A percentile compares a stretch with the other conserved stretches of the same genome.
phyloP scores from a whole-genome alignment of 2,113 vertebrate species.

The Clinocottus analis region DNA sequence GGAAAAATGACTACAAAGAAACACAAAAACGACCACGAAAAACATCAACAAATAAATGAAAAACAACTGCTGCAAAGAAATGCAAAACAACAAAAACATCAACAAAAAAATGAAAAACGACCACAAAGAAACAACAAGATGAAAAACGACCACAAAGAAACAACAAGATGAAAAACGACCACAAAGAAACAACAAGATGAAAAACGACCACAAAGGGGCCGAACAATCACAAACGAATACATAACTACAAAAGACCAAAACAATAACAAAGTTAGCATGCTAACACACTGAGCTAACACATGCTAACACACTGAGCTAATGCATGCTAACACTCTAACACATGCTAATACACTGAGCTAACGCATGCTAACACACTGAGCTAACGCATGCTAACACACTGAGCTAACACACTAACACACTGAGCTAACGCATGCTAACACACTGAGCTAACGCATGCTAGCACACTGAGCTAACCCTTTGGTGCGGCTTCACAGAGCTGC shows the following conservation, averaged over 20 bases:
- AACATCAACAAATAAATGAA: no score
- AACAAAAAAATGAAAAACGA: no score
- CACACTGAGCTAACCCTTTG: neutral
- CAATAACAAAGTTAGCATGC: neutral
- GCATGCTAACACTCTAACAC: no score
- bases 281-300: neutral
- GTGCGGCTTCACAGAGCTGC: neutral
- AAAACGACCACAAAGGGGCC: neutral
- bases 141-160: no score
- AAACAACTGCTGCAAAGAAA: no score
- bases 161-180: no score
- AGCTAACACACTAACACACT: no score
- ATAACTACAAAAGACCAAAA: no score
- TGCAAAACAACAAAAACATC: no score
- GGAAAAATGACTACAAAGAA: neutral
- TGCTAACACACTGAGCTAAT: neutral
- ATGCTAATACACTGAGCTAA: neutral
- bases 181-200: neutral
- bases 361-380: neutral
- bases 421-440: neutral
- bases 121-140: no score
- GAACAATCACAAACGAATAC: neutral
- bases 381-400: neutral
- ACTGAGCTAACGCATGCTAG: neutral
- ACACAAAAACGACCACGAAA: neutral